phyloP scores from a whole-genome alignment of 2,888 invertebrate species.

The Gymnocheta viridis region DNA sequence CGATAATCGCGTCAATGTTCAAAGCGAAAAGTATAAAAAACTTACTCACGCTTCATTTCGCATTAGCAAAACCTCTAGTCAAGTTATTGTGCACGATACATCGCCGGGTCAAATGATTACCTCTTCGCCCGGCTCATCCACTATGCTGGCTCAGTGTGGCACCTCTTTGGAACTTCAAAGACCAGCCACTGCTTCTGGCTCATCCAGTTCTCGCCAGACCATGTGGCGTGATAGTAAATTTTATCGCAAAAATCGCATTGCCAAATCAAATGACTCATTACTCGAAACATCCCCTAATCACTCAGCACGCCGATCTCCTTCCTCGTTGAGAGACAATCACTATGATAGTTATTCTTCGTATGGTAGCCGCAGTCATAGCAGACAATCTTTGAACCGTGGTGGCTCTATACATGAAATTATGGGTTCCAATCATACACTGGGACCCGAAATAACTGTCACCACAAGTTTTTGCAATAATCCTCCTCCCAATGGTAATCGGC shows the following conservation, averaged over 20 bases:
- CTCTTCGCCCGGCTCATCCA: slow-evolving; percentile 71
- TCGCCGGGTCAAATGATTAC: slow-evolving; percentile 67
- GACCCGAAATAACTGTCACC: slow-evolving; percentile 74
- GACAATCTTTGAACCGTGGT: slow-evolving; percentile 76
- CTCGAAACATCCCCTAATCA: slow-evolving; percentile 79
- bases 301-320: slow-evolving; percentile 78
- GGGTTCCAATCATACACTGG: slow-evolving; percentile 66
- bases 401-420: slow-evolving; percentile 75
- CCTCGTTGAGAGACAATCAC: slow-evolving; percentile 79
- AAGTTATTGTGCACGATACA: slow-evolving; percentile 72
- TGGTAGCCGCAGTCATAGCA: slow-evolving; percentile 75
- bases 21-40: slow-evolving; percentile 81
- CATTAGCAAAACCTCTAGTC: slow-evolving; percentile 79
- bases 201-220: slow-evolving; percentile 76
- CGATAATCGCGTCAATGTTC: slow-evolving; percentile 81
- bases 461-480: slow-evolving; percentile 77
- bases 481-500: slow-evolving; percentile 72
- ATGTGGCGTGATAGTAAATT: slow-evolving; percentile 82
- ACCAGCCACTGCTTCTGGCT: slow-evolving; percentile 73
- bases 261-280: slow-evolving; percentile 82
- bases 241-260: slow-evolving; percentile 82
- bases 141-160: slow-evolving; percentile 68
- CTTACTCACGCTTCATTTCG: slow-evolving; percentile 81
- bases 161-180: slow-evolving; percentile 75
- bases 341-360: slow-evolving; percentile 77